Conservation (phyloP, 2,888 invertebrate genomes). For the Hyposoter dolosus region DNA sequence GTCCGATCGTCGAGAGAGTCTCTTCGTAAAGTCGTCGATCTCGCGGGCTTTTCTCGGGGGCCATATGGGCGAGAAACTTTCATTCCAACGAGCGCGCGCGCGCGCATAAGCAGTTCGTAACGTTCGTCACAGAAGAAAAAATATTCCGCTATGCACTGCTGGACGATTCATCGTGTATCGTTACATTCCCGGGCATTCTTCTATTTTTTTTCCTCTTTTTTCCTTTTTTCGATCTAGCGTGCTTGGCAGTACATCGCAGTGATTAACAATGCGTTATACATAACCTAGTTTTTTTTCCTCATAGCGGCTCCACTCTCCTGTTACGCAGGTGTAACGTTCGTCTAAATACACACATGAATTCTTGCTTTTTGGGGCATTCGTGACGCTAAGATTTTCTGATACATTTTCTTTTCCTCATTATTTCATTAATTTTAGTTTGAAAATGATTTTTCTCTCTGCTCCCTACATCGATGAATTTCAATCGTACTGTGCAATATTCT, state of each 20-base stretch:
- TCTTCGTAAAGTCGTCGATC: conserved; percentile 24
- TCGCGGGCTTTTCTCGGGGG: conserved; percentile 28
- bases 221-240: conserved; percentile 14
- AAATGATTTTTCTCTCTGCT: not conserved
- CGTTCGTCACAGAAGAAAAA: conserved; percentile 58
- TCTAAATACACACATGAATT: not conserved
- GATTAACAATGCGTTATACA: conserved; percentile 45
- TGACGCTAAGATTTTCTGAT: conserved; percentile 41
- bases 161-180: conserved; percentile 52
- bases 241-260: conserved; percentile 18
- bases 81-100: conserved; percentile 26
- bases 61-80: conserved; percentile 62
- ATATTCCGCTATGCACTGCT: conserved; percentile 55
- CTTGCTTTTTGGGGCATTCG: conserved; percentile 52
- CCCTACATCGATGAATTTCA: not conserved
- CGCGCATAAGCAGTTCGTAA: conserved; percentile 37
- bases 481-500: not conserved
- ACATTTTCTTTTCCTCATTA: conserved; percentile 16
- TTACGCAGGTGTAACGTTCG: conserved; percentile 37
- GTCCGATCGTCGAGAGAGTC: conserved; percentile 50
- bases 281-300: conserved; percentile 60
- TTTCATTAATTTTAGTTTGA: conserved; percentile 2
- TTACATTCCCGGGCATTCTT: conserved; percentile 20
- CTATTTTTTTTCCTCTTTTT: not conserved
- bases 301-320: conserved; percentile 13